These are phyloP conservation scores for Silurus aristotelis DNA, from an alignment of 2,797 vertebrate genomes.

Conservation along the genomic window DNA sequence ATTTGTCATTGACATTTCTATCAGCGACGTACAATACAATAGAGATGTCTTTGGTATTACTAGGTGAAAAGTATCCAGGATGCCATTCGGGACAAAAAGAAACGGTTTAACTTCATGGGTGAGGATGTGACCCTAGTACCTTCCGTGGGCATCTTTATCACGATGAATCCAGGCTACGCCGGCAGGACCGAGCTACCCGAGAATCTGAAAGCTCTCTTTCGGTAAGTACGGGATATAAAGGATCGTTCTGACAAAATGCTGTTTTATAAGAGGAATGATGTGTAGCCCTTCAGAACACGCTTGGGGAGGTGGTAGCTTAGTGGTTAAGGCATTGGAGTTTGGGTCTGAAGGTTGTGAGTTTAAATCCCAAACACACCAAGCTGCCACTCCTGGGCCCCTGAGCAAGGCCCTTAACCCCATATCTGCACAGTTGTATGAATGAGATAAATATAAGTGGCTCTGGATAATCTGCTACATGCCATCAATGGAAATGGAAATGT, in stretches of 20 bases:
- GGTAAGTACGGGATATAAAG: slow-evolving; percentile 70
- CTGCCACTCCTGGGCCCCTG: no score
- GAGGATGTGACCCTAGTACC: slow-evolving; percentile 89
- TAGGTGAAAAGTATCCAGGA: slow-evolving; percentile 98
- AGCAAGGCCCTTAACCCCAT: no score
- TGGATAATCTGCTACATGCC: no score
- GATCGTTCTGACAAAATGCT: neutral
- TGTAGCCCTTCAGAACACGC: neutral
- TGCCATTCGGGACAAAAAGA: slow-evolving; percentile 89
- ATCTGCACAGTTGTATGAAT: no score
- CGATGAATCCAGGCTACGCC: slow-evolving; percentile 97
- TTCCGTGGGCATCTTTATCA: slow-evolving; percentile 96
- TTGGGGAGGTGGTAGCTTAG: no score
- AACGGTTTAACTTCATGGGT: slow-evolving; percentile 88
- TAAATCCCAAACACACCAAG: no score
- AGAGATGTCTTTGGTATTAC: slow-evolving; percentile 2
- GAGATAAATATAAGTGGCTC: no score
- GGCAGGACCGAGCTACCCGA: slow-evolving; percentile 94
- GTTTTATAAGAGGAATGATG: neutral
- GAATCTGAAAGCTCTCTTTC: slow-evolving; percentile 95
- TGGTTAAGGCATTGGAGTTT: no score
- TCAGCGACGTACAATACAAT: no score
- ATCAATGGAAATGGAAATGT: no score
- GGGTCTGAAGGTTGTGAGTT: no score
- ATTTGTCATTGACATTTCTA: no score